Evolutionary conservation across 2,888 invertebrate genomes (phyloP), one percentile per base, ranked within the genome.

Genomic region (Heterodera filipjevi): DNA sequence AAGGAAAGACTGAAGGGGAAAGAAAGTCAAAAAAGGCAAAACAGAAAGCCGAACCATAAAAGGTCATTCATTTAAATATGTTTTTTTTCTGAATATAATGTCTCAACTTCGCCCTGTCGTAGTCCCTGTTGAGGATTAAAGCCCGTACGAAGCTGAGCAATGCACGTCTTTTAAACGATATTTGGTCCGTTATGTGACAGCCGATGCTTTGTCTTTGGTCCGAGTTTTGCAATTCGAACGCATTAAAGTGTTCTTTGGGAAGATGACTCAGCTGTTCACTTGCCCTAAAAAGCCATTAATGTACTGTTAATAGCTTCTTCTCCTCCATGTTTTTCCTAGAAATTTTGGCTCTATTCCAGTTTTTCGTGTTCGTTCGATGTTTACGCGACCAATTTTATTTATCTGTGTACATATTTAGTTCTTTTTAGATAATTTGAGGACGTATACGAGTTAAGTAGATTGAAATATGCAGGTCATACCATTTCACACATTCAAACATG

Each of bases 1-100:
- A 19, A 88, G 72, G 90, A 93, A 93, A 0, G 94, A 94, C 16
- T 90, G 59, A 74, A 74, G 59, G 2, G n/a, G 19, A 8, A 46
- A 46, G 14, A 46, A 10, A 30, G 19, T 19, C 16, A 33, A 49
- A 49, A 19, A 49, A 19, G 49, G 49, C 12, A 49, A 49, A 12
- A n/a, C n/a, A n/a, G n/a, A n/a, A n/a, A n/a, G n/a, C n/a, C n/a
- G n/a, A n/a, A n/a, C n/a, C n/a, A n/a, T n/a, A n/a, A n/a, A n/a
- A n/a, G n/a, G n/a, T n/a, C n/a, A n/a, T n/a, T n/a, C n/a, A n/a
- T n/a, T n/a, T n/a, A n/a, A n/a, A n/a, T n/a, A n/a, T n/a, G n/a
- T n/a, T n/a, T n/a, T n/a, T n/a, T n/a, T n/a, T n/a, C n/a, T n/a
- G n/a, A n/a, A n/a, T n/a, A n/a, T n/a, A n/a, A n/a, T n/a, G n/a